phyloP scores from a whole-genome alignment of 2,888 invertebrate genomes.

The Gandaritis pyraliata region DNA sequence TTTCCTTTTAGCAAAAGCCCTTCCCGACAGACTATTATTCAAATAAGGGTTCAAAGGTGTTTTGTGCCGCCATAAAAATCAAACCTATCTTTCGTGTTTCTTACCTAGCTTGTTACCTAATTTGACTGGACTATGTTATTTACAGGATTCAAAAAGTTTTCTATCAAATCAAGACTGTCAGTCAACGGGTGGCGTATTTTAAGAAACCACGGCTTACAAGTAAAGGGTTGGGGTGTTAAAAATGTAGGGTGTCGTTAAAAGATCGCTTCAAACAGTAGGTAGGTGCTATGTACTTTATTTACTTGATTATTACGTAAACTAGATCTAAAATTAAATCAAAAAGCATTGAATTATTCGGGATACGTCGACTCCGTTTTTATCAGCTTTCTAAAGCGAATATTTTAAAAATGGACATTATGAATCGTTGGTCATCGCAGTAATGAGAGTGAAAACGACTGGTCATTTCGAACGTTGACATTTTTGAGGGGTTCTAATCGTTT shows the following conservation, averaged over 20 bases:
- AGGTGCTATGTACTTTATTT: conserved; percentile 13
- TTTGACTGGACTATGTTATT: too few species aligned
- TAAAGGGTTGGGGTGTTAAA: conserved; percentile 65
- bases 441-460: conserved; percentile 51
- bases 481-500: conserved; percentile 59
- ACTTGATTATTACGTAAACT: too few species aligned
- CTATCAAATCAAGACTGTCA: neutral
- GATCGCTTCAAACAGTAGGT: conserved; percentile 11
- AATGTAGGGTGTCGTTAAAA: conserved; percentile 57
- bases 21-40: too few species aligned
- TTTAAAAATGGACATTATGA: conserved; percentile 53
- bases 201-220: conserved; percentile 16
- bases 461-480: conserved; percentile 52
- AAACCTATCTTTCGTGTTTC: too few species aligned
- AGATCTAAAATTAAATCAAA: too few species aligned
- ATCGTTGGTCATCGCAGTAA: conserved; percentile 53
- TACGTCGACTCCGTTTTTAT: conserved; percentile 7
- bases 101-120: too few species aligned
- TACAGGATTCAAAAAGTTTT: too few species aligned
- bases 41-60: too few species aligned
- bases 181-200: neutral
- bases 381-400: conserved; percentile 36
- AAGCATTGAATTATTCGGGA: neutral
- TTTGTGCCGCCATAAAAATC: too few species aligned
- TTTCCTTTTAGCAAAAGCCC: too few species aligned